Evolutionary conservation across 2,888 invertebrate genomes (phyloP).

Genomic region (Diaphora mendica): DNA sequence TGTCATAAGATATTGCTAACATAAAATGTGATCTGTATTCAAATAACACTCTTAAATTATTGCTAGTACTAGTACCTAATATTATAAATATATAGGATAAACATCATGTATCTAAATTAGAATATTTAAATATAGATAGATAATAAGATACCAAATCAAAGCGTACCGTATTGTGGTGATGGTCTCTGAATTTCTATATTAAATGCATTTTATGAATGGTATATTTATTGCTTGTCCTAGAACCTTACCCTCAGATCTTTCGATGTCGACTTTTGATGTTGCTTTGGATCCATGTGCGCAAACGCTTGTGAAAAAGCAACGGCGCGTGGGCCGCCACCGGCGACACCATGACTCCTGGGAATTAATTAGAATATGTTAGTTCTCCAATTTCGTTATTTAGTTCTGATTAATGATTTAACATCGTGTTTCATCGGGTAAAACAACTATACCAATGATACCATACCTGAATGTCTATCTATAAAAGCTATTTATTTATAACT

Average conservation of each 20-base stretch:
- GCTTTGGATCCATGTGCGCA: conserved; percentile 78
- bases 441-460: not conserved
- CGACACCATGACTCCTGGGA: conserved; percentile 89
- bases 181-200: conserved; percentile 77
- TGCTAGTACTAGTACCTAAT: conserved; percentile 69
- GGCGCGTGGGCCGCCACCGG: conserved; percentile 85
- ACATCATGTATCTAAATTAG: conserved; percentile 67
- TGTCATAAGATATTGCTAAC: conserved; percentile 70
- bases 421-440: not conserved
- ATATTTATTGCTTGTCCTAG: conserved; percentile 42
- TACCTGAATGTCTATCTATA: not conserved
- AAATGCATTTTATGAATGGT: conserved; percentile 67
- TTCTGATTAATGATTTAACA: too few species aligned
- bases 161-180: conserved; percentile 78
- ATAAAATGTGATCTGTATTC: conserved; percentile 82
- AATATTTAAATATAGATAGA: conserved; percentile 53
- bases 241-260: conserved; percentile 80
- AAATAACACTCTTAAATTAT: conserved; percentile 81
- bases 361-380: conserved; percentile 44
- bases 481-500: not conserved
- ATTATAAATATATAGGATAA: conserved; percentile 68
- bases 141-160: conserved; percentile 61
- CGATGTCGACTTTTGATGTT: conserved; percentile 76
- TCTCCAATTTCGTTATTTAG: too few species aligned
- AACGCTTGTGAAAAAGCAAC: conserved; percentile 77